Conservation (phyloP, 2,888 invertebrate genomes). For the Danaus chrysippus region DNA sequence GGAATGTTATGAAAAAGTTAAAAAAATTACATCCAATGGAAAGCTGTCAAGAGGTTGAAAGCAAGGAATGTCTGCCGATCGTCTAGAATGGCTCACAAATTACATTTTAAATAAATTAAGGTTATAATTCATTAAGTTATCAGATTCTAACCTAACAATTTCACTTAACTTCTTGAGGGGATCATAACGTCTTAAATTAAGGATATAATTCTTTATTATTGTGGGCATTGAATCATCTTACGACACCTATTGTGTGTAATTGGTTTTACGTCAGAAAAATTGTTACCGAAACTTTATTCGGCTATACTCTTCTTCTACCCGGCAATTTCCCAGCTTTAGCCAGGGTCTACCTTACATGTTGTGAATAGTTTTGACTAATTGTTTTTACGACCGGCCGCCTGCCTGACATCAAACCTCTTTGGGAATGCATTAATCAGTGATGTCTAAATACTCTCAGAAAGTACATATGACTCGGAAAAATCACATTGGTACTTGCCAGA, state of each 20-base stretch:
- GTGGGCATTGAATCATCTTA: constrained; percentile 6
- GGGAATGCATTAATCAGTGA: too few species aligned
- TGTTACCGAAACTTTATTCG: constrained; percentile 4
- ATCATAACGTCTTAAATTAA: constrained; percentile 21
- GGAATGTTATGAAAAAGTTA: not conserved
- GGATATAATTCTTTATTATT: constrained; percentile 21
- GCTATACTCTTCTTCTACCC: too few species aligned
- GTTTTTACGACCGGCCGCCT: too few species aligned
- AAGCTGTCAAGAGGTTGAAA: not conserved
- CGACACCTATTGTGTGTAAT: constrained; percentile 2
- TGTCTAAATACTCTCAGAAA: too few species aligned
- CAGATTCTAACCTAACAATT: constrained; percentile 13
- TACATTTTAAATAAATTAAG: constrained; percentile 12
- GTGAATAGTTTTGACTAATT: too few species aligned
- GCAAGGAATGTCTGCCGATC: not conserved
- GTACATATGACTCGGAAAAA: too few species aligned
- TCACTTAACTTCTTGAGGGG: constrained; percentile 10
- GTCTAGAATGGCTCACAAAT: not conserved
- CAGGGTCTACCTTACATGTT: too few species aligned
- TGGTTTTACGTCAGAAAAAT: constrained; percentile 5
- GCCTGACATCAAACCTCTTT: too few species aligned
- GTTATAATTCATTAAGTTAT: constrained; percentile 11
- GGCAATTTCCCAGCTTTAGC: too few species aligned
- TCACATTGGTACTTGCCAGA: too few species aligned
- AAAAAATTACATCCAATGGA: not conserved